Base-by-base conservation (phyloP, 2,888 invertebrate species). In the Caenorhabditis sulstoni region DNA sequence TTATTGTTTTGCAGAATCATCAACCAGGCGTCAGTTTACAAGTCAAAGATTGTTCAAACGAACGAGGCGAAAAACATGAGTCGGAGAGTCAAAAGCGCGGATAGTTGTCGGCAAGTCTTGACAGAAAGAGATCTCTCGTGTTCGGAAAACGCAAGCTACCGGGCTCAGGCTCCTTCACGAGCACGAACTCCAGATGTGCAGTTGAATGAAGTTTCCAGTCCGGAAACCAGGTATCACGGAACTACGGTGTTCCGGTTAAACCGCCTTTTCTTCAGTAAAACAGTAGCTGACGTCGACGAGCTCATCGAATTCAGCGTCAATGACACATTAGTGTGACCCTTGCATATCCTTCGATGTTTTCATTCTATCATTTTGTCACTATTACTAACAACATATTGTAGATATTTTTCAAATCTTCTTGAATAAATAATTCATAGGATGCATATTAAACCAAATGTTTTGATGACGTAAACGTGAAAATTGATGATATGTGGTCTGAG, bases 241-340 rank as follows among this genome's bases (percentile, higher is more conserved):
- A n/a, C n/a, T n/a, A n/a, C n/a, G n/a, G n/a, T n/a, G n/a, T n/a
- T n/a, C n/a, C n/a, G n/a, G n/a, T n/a, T n/a, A n/a, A n/a, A n/a
- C n/a, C n/a, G n/a, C n/a, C n/a, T n/a, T n/a, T n/a, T n/a, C n/a
- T 73, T 44, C 64, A 73, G 73, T 41, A 73, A 73, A 64, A 50
- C 64, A 1, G 64, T 35, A 2, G 57, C 41, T 14, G 57, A 73
- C 11, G 20, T 39, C 29, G 73, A 73, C 23, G 73, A 66, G 35
- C 53, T 74, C 52, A 74, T 74, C n/a, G 74, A 74, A 29, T 74
- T 74, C 61, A 74, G 66, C 47, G 66, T 66, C 39, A 74, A 74
- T 22, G 74, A 74, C 55, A 74, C 74, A 4, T 23, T 74, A 4
- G 74, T 74, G 14, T 74, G 41, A 74, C 45, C 53, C 12, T 44